Evolutionary conservation across 2,797 vertebrate species (phyloP), one percentile per base, ranked within the genome.

Genomic region (Enteromius viviparus): DNA sequence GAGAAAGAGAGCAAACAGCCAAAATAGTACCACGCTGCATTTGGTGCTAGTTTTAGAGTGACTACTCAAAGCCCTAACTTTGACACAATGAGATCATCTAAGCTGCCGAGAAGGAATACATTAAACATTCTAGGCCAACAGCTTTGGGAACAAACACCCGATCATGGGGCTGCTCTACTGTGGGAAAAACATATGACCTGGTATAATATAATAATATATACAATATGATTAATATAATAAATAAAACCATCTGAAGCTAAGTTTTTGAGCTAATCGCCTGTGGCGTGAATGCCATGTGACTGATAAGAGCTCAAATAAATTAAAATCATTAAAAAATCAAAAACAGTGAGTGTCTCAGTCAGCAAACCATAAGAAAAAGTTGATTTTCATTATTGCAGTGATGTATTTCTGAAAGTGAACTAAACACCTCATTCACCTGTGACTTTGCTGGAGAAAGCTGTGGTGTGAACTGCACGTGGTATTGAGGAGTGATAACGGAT

Each of bases 71-170:
- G 92, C 89, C 89, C 89, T 42, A 87, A 89, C 90, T 93, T 91
- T 95, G 95, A 95, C 94, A 95, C 94, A 95, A 95, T 95, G 94
- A 94, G 93, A 94, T 93, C 94, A 95, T 89, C 92, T 88, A 86
- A 90, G 91, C 91, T 91, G 91, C 91, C 87, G 89, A 88, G 88
- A 91, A 90, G 91, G 91, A 92, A 92, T 91, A 90, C 87, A 91
- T 93, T 92, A 91, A 76, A 91, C 89, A 91, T 94, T 94, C 93
- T 93, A 93, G 94, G 93, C 92, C 94, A 95, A 90, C 89, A 89
- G 86, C 89, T 65, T 82, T 47, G 88, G 88, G 88, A 90, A 80
- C 65, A 83, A 87, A 90, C 83, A 86, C 72, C 83, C 83, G 71
- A 84, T 69, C 89, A 85, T 76, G 60, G 76, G 84, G 66, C 51